These are phyloP conservation scores for Platysternon megacephalum DNA, from an alignment of 2,113 vertebrate genomes.

Conservation along the genomic window DNA sequence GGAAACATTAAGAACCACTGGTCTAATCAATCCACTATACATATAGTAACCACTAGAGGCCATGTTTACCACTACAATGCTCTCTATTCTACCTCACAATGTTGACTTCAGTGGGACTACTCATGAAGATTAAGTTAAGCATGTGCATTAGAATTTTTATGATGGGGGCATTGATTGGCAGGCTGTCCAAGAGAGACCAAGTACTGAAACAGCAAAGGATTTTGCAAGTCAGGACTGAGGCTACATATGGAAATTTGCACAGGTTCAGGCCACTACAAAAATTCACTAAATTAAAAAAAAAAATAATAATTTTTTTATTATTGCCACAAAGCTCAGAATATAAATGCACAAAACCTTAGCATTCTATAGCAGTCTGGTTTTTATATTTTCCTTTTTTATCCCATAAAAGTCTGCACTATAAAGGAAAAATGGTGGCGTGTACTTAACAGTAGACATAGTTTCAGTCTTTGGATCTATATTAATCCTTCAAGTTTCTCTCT, in stretches of 20 bases:
- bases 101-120: not conserved
- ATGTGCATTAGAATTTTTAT: not conserved
- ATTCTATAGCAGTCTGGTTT: conserved; percentile 47
- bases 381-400: conserved; percentile 54
- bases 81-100: not conserved
- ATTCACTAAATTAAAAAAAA: conserved; percentile 27
- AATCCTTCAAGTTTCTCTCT: conserved; percentile 69
- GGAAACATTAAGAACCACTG: too few relatives aligned
- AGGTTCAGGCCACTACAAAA: not conserved
- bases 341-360: conserved; percentile 16
- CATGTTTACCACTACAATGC: not conserved
- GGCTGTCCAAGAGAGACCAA: not conserved
- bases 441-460: conserved; percentile 56
- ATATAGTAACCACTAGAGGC: accelerated
- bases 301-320: not conserved
- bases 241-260: not conserved
- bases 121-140: not conserved
- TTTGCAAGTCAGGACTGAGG: not conserved
- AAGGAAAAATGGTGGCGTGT: conserved; percentile 27
- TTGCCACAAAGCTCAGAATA: conserved; percentile 13
- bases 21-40: not conserved
- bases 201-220: not conserved
- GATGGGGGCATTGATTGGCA: accelerated
- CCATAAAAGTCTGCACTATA: conserved; percentile 38
- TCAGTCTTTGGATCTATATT: conserved; percentile 62